A percentile compares a stretch with the other conserved stretches of the same genome.
phyloP scores from a whole-genome alignment of 2,888 invertebrate species.

The Agrotis clavis region DNA sequence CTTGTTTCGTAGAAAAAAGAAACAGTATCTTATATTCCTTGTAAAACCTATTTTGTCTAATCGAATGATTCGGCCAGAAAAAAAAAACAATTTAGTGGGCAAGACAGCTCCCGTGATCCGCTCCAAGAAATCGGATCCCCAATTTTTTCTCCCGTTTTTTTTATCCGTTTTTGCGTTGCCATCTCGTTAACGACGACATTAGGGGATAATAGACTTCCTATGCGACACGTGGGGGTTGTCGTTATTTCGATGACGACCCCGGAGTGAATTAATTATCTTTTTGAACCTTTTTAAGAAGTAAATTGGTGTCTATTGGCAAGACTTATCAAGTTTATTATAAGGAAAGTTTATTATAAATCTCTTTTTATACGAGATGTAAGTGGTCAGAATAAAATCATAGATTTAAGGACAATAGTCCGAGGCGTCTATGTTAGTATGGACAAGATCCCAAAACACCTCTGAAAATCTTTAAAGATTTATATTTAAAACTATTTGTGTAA shows the following conservation, averaged over 20 bases:
- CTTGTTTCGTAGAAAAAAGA: background rate
- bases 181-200: slow-evolving; percentile 71
- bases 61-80: slow-evolving; percentile 47
- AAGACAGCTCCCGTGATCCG: slow-evolving; percentile 43
- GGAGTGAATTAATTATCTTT: slow-evolving; percentile 59
- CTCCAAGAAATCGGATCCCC: slow-evolving; percentile 47
- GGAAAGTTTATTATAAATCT: background rate
- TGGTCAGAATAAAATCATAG: no score
- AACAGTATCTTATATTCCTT: background rate
- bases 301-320: slow-evolving; percentile 14
- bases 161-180: slow-evolving; percentile 63
- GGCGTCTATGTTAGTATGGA: no score
- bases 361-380: no score
- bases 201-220: slow-evolving; percentile 75
- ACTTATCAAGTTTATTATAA: slow-evolving; percentile 2
- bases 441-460: no score
- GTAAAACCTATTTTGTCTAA: slow-evolving; percentile 18
- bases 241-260: slow-evolving; percentile 44
- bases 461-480: no score
- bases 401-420: no score
- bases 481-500: no score
- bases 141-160: slow-evolving; percentile 56
- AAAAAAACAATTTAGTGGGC: slow-evolving; percentile 40
- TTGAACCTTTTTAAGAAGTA: slow-evolving; percentile 19
- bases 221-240: slow-evolving; percentile 63